These are phyloP conservation scores for Ploceus nigricollis DNA, from an alignment of 2,113 vertebrate genomes.

Conservation along the genomic window DNA sequence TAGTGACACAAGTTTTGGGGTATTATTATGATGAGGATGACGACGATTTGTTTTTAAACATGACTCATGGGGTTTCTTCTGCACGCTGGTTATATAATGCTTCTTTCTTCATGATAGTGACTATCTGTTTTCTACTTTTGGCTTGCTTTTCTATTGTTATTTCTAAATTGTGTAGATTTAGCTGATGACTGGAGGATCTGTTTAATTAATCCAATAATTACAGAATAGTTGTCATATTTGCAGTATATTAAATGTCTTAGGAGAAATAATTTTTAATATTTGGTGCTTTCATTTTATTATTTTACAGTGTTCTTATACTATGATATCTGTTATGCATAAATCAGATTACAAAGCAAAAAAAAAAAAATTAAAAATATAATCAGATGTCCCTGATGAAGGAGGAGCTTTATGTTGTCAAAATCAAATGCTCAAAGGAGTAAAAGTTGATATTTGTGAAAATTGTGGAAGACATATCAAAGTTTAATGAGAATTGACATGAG, in stretches of 20 bases:
- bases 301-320: neutral
- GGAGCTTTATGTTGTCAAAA: neutral
- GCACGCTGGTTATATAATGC: neutral
- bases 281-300: neutral
- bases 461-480: neutral
- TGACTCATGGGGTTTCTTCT: neutral
- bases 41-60: neutral
- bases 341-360: neutral
- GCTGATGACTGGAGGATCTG: neutral
- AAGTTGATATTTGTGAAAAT: neutral
- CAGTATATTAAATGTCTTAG: neutral
- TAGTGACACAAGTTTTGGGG: neutral
- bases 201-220: neutral
- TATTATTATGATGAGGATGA: neutral
- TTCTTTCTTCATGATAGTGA: neutral
- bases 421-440: neutral
- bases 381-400: neutral
- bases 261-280: neutral
- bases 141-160: neutral
- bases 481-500: neutral
- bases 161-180: neutral
- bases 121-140: conserved; percentile 32
- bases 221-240: neutral
- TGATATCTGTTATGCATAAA: neutral
- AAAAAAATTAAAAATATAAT: neutral